Conservation (phyloP, 2,888 invertebrate species). For the Stictocephala bisonia region DNA sequence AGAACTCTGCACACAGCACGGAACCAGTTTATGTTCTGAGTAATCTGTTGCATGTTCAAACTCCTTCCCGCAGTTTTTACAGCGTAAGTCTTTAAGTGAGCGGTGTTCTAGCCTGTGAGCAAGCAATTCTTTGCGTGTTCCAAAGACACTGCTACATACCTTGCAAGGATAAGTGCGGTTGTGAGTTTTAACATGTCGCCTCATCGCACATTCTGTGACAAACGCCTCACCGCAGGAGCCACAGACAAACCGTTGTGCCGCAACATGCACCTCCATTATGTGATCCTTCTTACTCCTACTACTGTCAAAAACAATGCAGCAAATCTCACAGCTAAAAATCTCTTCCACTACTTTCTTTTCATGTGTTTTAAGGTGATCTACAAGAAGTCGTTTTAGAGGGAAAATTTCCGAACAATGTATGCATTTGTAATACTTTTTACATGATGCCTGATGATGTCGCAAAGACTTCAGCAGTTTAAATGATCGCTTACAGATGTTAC, state of each 20-base stretch:
- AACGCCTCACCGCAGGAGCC: conserved; percentile 12
- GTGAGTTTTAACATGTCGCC: not conserved
- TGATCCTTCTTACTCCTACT: conserved; percentile 28
- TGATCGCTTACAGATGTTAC: conserved; percentile 7
- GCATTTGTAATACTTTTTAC: conserved; percentile 23
- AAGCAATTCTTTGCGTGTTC: not conserved
- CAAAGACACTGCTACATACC: not conserved
- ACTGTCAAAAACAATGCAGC: conserved; percentile 20
- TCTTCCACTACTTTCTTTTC: conserved; percentile 8
- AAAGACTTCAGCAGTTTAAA: conserved; percentile 9
- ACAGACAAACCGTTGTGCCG: conserved; percentile 26
- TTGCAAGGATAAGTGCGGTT: not conserved
- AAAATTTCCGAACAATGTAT: not conserved
- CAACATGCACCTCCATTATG: conserved; percentile 24
- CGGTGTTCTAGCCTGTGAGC: not conserved
- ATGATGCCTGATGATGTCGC: not conserved
- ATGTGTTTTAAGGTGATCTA: conserved; percentile 1
- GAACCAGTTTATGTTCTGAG: not conserved
- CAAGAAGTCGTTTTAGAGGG: not conserved
- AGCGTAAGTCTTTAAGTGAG: not conserved
- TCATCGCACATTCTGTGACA: conserved; percentile 9
- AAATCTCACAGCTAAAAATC: conserved; percentile 6
- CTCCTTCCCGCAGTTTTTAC: not conserved
- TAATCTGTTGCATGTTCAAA: conserved; percentile 9
- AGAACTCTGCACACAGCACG: not conserved